Evolutionary conservation across 2,113 vertebrate genomes (phyloP).

Genomic region (Thryonomys swinderianus): DNA sequence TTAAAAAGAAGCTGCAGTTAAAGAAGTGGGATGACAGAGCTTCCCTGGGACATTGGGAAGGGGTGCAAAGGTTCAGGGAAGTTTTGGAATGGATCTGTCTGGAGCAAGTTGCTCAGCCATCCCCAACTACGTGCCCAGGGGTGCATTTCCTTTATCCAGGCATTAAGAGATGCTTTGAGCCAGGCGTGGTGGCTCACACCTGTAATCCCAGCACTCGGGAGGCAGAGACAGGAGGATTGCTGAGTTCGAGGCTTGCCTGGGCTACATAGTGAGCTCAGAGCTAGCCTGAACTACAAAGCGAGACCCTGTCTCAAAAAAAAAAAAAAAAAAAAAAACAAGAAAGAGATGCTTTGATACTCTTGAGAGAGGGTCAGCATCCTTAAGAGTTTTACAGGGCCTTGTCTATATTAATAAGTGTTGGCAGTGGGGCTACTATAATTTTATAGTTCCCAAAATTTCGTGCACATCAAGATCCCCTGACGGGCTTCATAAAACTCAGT

Average conservation of each 20-base stretch:
- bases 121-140: background rate
- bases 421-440: rapidly evolving
- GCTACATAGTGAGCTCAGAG: no score
- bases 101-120: background rate
- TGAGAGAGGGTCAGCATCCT: background rate
- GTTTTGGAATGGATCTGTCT: background rate
- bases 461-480: background rate
- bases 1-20: background rate
- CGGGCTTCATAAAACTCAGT: background rate
- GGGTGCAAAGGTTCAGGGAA: background rate
- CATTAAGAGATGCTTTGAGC: background rate
- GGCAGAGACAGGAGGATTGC: no score
- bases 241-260: no score
- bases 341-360: background rate
- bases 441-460: background rate
- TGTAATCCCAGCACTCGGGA: no score
- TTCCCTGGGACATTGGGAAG: background rate
- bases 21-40: background rate
- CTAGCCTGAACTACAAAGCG: no score
- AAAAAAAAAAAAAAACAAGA: no score
- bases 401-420: background rate
- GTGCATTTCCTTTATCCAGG: rapidly evolving
- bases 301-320: no score
- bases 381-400: background rate
- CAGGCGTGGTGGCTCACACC: no score